Conservation (phyloP, 2,797 vertebrate genomes). For the Okamejei kenojei region DNA sequence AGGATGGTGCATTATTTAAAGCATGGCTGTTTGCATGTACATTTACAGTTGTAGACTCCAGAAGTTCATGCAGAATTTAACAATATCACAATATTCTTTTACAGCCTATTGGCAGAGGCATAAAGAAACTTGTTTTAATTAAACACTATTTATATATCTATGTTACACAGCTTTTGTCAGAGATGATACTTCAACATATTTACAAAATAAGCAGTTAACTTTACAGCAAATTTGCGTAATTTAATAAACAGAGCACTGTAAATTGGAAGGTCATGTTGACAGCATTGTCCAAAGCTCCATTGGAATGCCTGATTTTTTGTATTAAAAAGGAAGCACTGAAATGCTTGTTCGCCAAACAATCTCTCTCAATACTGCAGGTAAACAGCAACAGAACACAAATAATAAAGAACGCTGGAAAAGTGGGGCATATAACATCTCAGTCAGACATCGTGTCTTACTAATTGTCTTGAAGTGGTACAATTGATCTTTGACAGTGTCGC, state of each 20-base stretch:
- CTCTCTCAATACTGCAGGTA: constrained; percentile 41
- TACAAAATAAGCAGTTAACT: constrained; percentile 61
- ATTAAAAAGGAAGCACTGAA: constrained; percentile 40
- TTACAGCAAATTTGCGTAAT: constrained; percentile 61
- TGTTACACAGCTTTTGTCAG: constrained; percentile 65
- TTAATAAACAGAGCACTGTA: constrained; percentile 39
- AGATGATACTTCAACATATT: constrained; percentile 62
- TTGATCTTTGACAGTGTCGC: neutral
- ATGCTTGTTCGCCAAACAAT: neutral
- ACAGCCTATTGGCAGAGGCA: constrained; percentile 21
- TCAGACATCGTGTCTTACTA: neutral
- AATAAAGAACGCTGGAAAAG: constrained; percentile 20
- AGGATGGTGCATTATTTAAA: constrained; percentile 36
- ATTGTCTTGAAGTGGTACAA: neutral
- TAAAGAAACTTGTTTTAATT: constrained; percentile 45
- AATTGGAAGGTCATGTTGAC: constrained; percentile 34
- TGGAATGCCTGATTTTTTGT: constrained; percentile 47
- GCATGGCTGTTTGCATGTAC: constrained; percentile 20
- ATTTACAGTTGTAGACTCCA: constrained; percentile 32
- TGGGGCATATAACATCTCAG: neutral
- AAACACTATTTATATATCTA: constrained; percentile 67
- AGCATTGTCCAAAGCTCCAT: constrained; percentile 41
- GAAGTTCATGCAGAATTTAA: constrained; percentile 51
- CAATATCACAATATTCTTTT: constrained; percentile 61
- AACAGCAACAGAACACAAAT: constrained; percentile 26